These are phyloP conservation scores for Lepidostoma basale DNA, from an alignment of 1,140 invertebrate genomes.

Conservation along the genomic window DNA sequence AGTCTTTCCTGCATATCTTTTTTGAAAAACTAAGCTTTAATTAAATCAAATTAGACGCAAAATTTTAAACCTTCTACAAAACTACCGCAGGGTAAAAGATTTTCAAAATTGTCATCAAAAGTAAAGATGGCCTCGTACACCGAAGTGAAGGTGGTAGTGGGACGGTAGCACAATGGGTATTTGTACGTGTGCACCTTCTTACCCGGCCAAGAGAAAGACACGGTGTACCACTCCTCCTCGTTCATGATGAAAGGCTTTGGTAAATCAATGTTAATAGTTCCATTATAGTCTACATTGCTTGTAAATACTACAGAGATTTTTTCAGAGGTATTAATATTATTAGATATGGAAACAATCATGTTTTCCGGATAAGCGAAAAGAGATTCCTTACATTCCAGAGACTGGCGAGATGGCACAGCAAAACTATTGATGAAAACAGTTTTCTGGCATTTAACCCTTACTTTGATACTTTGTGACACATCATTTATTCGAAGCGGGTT, in stretches of 20 bases:
- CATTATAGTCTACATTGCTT: constrained; percentile 53
- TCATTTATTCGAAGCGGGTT: constrained; percentile 53
- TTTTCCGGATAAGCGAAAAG: constrained; percentile 53
- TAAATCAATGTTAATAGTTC: constrained; percentile 53
- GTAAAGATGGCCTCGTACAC: constrained; percentile 53
- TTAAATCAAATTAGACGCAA: constrained; percentile 37
- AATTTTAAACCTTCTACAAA: constrained; percentile 54
- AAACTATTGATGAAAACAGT: constrained; percentile 57
- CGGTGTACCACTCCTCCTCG: constrained; percentile 56
- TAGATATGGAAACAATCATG: constrained; percentile 50
- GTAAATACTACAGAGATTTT: constrained; percentile 50
- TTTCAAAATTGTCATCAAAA: constrained; percentile 54
- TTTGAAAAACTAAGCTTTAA: too few species aligned
- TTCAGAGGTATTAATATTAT: constrained; percentile 49
- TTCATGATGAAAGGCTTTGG: constrained; percentile 53
- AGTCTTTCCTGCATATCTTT: too few species aligned
- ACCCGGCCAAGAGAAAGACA: constrained; percentile 54
- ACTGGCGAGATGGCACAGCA: constrained; percentile 55
- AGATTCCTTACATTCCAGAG: constrained; percentile 49
- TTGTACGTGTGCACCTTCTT: constrained; percentile 49
- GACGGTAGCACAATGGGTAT: constrained; percentile 54
- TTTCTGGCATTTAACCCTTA: constrained; percentile 54
- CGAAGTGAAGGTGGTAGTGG: constrained; percentile 49
- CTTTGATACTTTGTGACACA: constrained; percentile 50
- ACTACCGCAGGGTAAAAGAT: constrained; percentile 50